Base-by-base conservation (phyloP, 2,888 invertebrate genomes). In the Brenthis daphne region DNA sequence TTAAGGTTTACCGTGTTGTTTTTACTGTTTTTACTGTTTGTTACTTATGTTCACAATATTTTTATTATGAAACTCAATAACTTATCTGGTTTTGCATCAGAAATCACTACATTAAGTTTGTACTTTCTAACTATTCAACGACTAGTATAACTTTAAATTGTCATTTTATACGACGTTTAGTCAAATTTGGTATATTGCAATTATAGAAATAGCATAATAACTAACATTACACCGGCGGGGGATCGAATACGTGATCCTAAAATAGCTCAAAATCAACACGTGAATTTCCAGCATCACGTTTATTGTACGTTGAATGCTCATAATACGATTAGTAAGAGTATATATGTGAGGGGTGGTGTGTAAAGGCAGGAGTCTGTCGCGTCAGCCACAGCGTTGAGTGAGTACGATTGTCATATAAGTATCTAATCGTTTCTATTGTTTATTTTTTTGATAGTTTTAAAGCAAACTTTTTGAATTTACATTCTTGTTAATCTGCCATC, bases 291-390 rank as follows among this genome's bases (percentile, higher is more conserved):
- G 43, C 65, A 67, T 71, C 71, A 71, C 71, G 71, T 71, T 73
- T 47, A 37, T 51, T 2, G 12, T 16, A 14, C 53, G 63, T 53
- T 63, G 37, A 63, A 63, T 16, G 63, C 54, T 37, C 16, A 33
- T 75, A 74, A 75, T 74, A 50, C 60, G 71, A 74, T 75, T 70
- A 74, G 14, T 20, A 11, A 51, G 56, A 53, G 64, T 74, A 73
- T 75, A 75, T 64, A 75, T 72, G 67, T 55, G 43, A n/a, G 43
- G 20, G 55, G n/a, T 20, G 54, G n/a, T 13, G 0, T 14, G n/a
- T 16, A 67, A 6, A 53, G 53, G 64, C 67, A 29, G 63, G 77
- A 76, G 71, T 67, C 57, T 33, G 77, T 81, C 79, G 80, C 81
- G 81, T 53, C 75, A 75, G 76, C 74, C 75, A 68, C 72, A 71